These are phyloP conservation scores for Knipowitschia caucasica DNA, from an alignment of 2,797 vertebrate genomes.

Conservation along the genomic window DNA sequence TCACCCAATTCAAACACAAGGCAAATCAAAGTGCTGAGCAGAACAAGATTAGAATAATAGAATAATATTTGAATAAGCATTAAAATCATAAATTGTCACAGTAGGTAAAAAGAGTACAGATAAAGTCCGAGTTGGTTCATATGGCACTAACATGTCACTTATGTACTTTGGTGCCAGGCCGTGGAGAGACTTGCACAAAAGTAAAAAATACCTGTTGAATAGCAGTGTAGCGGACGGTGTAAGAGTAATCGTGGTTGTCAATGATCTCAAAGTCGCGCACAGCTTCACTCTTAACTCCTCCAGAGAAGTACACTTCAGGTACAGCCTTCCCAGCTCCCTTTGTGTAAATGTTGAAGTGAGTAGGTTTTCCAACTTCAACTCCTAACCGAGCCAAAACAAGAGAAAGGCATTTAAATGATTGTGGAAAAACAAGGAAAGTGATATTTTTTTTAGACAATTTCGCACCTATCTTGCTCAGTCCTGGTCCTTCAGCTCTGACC, in stretches of 20 bases:
- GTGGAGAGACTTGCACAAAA: too few species aligned
- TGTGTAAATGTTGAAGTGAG: slow-evolving; percentile 95
- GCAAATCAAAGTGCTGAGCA: too few species aligned
- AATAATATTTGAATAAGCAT: too few species aligned
- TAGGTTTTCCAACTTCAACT: slow-evolving; percentile 91
- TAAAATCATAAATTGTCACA: too few species aligned
- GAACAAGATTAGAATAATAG: too few species aligned
- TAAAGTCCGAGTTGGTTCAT: too few species aligned
- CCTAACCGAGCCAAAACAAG: slow-evolving; percentile 75
- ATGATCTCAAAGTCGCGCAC: slow-evolving; percentile 95
- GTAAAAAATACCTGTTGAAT: slow-evolving; percentile 82
- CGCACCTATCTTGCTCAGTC: slow-evolving; percentile 88
- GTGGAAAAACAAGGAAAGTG: not conserved
- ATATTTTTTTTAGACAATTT: not conserved
- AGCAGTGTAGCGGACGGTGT: slow-evolving; percentile 93
- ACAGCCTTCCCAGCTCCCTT: slow-evolving; percentile 93
- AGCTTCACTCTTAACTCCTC: slow-evolving; percentile 78
- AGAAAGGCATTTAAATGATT: too few species aligned
- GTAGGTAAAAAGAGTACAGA: too few species aligned
- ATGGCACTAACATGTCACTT: too few species aligned
- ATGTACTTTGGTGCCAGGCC: too few species aligned
- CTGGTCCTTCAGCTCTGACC: slow-evolving; percentile 92
- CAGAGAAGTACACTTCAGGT: slow-evolving; percentile 85
- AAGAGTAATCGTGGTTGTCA: slow-evolving; percentile 96
- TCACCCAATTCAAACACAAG: too few species aligned